Conservation (phyloP, 2,797 vertebrate genomes). For the Falco novaeseelandiae region DNA sequence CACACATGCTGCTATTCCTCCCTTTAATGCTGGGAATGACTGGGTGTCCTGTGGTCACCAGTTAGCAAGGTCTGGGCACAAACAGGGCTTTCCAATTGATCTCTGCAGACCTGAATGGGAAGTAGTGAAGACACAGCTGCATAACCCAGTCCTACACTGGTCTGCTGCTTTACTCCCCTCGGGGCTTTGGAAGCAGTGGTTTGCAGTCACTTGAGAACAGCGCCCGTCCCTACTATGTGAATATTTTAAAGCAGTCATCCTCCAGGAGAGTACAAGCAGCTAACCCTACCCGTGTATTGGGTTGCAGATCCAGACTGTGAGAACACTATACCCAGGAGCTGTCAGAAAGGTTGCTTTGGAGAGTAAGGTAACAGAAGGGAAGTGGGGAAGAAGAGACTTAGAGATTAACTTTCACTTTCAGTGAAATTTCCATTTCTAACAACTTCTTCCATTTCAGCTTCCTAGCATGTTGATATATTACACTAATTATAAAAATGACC, state of each 20-base stretch:
- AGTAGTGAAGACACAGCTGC: neutral
- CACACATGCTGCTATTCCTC: neutral
- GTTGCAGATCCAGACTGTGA: slow-evolving; percentile 22
- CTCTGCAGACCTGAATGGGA: neutral
- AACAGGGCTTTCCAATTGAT: neutral
- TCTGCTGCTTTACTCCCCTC: neutral
- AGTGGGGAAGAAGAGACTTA: neutral
- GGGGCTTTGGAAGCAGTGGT: neutral
- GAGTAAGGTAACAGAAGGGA: neutral
- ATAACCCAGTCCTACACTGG: neutral
- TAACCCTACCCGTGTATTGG: neutral
- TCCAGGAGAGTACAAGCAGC: slow-evolving; percentile 13
- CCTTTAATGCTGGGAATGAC: neutral
- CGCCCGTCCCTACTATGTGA: slow-evolving; percentile 1
- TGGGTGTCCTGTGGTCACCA: neutral
- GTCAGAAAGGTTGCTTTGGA: neutral
- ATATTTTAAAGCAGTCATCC: slow-evolving; percentile 51
- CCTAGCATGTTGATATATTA: slow-evolving; percentile 38
- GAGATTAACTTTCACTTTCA: slow-evolving; percentile 36
- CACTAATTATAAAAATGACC: slow-evolving; percentile 46
- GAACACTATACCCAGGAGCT: neutral
- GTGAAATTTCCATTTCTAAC: slow-evolving; percentile 54
- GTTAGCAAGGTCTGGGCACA: neutral
- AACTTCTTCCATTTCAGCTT: slow-evolving; percentile 51
- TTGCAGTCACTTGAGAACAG: slow-evolving; percentile 40